Conservation (phyloP, 1,140 invertebrate genomes). For the Panagrolaimus sp. region DNA sequence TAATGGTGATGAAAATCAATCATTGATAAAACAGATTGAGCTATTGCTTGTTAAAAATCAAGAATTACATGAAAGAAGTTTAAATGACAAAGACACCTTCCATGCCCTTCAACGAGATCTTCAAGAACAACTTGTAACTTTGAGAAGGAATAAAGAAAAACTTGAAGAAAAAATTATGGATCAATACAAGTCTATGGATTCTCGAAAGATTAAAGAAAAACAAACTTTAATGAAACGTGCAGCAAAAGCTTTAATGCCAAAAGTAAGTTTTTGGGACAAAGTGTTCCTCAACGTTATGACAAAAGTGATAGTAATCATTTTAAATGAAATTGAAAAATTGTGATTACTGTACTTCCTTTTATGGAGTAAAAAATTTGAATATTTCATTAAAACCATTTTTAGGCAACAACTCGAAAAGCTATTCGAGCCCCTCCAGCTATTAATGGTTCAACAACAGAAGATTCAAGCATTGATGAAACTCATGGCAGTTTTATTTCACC, state of each 20-base stretch:
- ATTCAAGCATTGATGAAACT: slow-evolving; percentile 11
- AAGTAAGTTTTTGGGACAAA: slow-evolving; percentile 26
- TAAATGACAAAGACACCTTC: slow-evolving; percentile 44
- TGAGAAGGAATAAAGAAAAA: slow-evolving; percentile 87
- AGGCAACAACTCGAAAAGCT: slow-evolving; percentile 9
- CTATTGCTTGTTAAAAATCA: slow-evolving; percentile 55
- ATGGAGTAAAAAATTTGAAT: slow-evolving; percentile 16
- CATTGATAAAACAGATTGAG: slow-evolving; percentile 51
- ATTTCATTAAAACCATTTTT: neutral
- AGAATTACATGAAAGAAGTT: slow-evolving; percentile 44
- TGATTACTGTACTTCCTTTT: slow-evolving; percentile 12
- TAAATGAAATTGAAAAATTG: neutral
- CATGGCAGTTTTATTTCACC: neutral
- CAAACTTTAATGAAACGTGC: slow-evolving; percentile 53
- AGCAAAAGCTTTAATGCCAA: slow-evolving; percentile 47
- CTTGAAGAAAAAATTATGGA: slow-evolving; percentile 97
- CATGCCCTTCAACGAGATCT: slow-evolving; percentile 44
- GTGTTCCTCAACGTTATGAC: no score
- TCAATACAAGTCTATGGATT: slow-evolving; percentile 69
- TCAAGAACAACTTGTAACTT: slow-evolving; percentile 59
- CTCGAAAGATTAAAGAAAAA: slow-evolving; percentile 59
- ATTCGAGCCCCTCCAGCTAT: neutral
- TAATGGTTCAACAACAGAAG: neutral
- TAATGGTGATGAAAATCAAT: slow-evolving; percentile 49
- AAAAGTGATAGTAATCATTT: neutral